Base-by-base conservation (phyloP, 2,888 invertebrate species). In the Maniola hyperantus region DNA sequence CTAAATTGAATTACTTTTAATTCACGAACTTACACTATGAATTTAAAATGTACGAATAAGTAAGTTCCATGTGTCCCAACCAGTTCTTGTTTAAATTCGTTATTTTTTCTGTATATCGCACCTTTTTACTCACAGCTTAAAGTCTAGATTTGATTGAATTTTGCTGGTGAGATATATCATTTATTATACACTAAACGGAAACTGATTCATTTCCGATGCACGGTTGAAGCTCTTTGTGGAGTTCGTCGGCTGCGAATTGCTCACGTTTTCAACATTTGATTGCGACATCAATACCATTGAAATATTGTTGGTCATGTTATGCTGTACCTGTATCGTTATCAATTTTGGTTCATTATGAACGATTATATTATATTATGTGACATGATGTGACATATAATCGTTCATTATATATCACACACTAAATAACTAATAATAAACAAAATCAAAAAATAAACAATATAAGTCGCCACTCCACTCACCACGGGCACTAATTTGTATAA, bases 141-240 rank as follows among this genome's bases (percentile, higher is more conserved):
- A 78, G 88, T 81, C 77, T 75, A 74, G 73, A 84, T 85, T 87
- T 69, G 79, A 78, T 80, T 77, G 83, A 74, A 59, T 73, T 73
- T 71, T 74, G 74, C 73, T 72, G 71, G 76, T 79, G 78, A 82
- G 81, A 87, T 88, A 85, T 89, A 86, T 88, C 85, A 87, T 88
- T 89, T 89, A 84, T 81, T 78, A 83, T 83, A 87, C 83, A 83
- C 84, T 82, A 83, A 87, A 86, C 88, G 90, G 90, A 89, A 88
- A 89, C 91, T 89, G 91, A 90, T 89, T 91, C 90, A 91, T 91
- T 91, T 91, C 90, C 91, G 91, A 90, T 91, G 91, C 89, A 90
- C 83, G 87, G 89, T 87, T 85, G 87, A 83, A 81, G 87, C 89
- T 89, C 91, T 91, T 91, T 91, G 91, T 91, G 82, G 80, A 87